These are phyloP conservation scores for Tetragonula clypearis DNA, from an alignment of 1,140 invertebrate genomes.

Conservation along the genomic window DNA sequence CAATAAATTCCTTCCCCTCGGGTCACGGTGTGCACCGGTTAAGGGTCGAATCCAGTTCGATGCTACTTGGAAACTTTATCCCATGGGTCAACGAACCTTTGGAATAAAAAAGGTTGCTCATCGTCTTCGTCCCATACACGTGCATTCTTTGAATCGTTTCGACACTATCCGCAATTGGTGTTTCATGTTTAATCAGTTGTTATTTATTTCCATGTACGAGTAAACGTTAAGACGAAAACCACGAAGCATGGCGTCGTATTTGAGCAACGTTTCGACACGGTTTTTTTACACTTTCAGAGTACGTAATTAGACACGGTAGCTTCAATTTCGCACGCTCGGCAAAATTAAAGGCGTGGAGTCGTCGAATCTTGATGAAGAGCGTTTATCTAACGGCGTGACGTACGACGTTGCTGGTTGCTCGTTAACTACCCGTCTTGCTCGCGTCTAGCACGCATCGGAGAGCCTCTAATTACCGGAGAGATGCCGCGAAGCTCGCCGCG, in stretches of 20 bases:
- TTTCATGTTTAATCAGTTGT: background rate
- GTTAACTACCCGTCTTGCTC: conserved; percentile 32
- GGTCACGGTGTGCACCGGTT: conserved; percentile 34
- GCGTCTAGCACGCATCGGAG: conserved; percentile 15
- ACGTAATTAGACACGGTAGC: background rate
- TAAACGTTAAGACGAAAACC: background rate
- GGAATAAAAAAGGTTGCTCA: background rate
- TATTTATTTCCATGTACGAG: background rate
- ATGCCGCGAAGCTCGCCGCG: conserved; percentile 10
- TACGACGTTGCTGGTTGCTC: background rate
- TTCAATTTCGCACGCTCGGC: background rate
- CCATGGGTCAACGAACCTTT: background rate
- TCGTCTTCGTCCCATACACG: too few species aligned
- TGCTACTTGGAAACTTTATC: background rate
- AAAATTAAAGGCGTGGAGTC: background rate
- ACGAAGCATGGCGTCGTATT: background rate
- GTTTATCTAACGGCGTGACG: conserved; percentile 13
- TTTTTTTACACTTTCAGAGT: too few species aligned
- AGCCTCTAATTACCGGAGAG: conserved; percentile 33
- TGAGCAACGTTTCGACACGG: background rate
- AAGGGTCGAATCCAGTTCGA: conserved; percentile 16
- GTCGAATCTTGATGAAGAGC: conserved; percentile 22
- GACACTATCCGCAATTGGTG: too few species aligned
- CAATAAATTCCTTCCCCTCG: conserved; percentile 52
- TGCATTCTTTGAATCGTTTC: too few species aligned